A percentile compares a stretch with the other conserved stretches of the same genome.
Evolutionary conservation across 2,797 vertebrate species (phyloP).

Genomic region (Hozukius guyotensis): DNA sequence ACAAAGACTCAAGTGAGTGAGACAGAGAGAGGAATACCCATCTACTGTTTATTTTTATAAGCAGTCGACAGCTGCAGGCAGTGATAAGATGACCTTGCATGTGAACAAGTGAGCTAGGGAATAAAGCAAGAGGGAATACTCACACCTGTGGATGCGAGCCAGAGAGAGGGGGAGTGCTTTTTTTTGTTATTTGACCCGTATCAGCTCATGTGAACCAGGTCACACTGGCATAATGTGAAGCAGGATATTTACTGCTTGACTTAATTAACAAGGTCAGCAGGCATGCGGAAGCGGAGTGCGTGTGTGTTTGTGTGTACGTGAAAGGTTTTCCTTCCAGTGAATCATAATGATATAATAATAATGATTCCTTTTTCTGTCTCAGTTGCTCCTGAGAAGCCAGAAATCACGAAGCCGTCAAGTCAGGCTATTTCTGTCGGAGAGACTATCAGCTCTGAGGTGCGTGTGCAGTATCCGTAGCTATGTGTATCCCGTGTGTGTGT

Average conservation of each 20-base stretch:
- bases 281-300: neutral
- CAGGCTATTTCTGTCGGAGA: conserved; percentile 69
- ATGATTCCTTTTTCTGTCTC: conserved; percentile 20
- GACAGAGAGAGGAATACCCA: conserved; percentile 36
- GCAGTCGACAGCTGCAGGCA: conserved; percentile 61
- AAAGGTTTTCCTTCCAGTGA: conserved; percentile 1
- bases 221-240: conserved; percentile 33
- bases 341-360: conserved; percentile 27
- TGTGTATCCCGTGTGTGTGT: neutral
- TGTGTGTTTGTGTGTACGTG: neutral
- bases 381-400: conserved; percentile 82
- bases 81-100: conserved; percentile 71
- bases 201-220: conserved; percentile 57
- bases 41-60: conserved; percentile 56
- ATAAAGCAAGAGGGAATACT: conserved; percentile 32
- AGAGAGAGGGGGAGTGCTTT: neutral
- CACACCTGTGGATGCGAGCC: conserved; percentile 39
- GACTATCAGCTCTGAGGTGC: conserved; percentile 67
- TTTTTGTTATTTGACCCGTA: conserved; percentile 52
- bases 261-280: conserved; percentile 60
- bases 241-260: conserved; percentile 54
- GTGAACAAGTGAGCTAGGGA: conserved; percentile 41
- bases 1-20: neutral
- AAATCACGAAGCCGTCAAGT: conserved; percentile 61
- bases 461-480: neutral